Evolutionary conservation across 2,888 invertebrate genomes (phyloP), one percentile per base, ranked within the genome.

Genomic region (Dysmachus trigonus): DNA sequence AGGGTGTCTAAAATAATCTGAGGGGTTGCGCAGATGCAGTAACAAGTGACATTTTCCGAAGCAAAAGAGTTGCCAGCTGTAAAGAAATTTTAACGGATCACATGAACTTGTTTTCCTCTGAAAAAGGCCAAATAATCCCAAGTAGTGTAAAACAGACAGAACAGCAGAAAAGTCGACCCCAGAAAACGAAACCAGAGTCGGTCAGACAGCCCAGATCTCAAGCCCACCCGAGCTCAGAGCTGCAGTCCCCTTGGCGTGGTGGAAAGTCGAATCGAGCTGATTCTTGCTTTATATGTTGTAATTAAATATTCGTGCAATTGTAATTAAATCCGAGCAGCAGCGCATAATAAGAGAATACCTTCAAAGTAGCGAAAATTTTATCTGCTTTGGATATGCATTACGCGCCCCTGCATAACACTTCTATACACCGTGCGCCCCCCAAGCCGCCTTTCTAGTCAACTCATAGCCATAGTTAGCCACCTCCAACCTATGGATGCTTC

Each of bases 241-340:
- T 79, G n/a, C 51, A 22, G 31, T 31, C 53, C 18, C 38, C 27
- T n/a, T 27, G 18, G 30, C 41, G 18, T 71, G 72, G 41, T 73
- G 47, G 85, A 85, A 85, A 85, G 85, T 85, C 73, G 85, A 74
- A 38, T 73, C 47, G 47, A 72, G 74, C 71, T 74, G 51, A 47
- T 47, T 85, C 85, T 53, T 72, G 83, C 72, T 72, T 83, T 83
- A 83, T 83, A 83, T 83, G 53, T 86, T 86, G 86, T 86, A 86
- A 86, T 86, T 86, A 86, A 86, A 86, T 86, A 79, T 86, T 86
- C 79, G 81, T 86, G 86, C 86, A 86, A 86, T 81, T 51, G 86
- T 86, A 86, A 86, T 86, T 86, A 86, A 86, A 86, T 79, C 86
- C 86, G 83, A 72, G 71, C 72, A 72, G 18, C 72, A 27, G 38